These are phyloP conservation scores for Latheticus oryzae DNA, from an alignment of 2,888 invertebrate species.

Conservation along the genomic window DNA sequence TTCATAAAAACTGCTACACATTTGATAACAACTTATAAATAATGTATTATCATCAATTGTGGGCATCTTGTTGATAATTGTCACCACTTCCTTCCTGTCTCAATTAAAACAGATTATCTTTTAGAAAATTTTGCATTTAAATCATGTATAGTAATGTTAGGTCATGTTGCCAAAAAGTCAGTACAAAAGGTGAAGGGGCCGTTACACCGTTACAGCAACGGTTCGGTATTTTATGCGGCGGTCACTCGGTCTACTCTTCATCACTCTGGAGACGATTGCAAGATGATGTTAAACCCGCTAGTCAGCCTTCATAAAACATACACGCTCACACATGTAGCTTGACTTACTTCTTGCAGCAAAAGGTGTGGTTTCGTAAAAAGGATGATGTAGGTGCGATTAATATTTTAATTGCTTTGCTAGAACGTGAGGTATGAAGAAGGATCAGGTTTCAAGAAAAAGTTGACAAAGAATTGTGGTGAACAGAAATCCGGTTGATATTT, in stretches of 20 bases:
- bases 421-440: conserved; percentile 12
- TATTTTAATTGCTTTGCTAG: conserved; percentile 20
- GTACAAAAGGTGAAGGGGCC: conserved; percentile 42
- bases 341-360: conserved; percentile 31
- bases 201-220: conserved; percentile 41
- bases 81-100: conserved; percentile 41
- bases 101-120: conserved; percentile 23
- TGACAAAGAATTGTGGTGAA: not conserved
- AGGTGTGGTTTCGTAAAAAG: conserved; percentile 23
- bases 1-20: conserved; percentile 4
- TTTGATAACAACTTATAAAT: conserved; percentile 33
- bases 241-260: conserved; percentile 40
- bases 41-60: conserved; percentile 34
- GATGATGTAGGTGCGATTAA: conserved; percentile 23
- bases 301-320: conserved; percentile 36
- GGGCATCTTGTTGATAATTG: conserved; percentile 33
- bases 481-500: not conserved
- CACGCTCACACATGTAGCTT: too few relatives aligned
- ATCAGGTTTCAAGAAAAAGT: conserved; percentile 5
- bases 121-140: too few relatives aligned
- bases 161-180: conserved; percentile 36
- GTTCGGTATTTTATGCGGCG: conserved; percentile 36
- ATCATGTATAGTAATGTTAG: conserved; percentile 17
- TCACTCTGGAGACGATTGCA: conserved; percentile 33
- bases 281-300: conserved; percentile 36